A percentile compares a stretch with the other conserved stretches of the same genome.
phyloP scores from a whole-genome alignment of 35 echinoderm and acorn worm species.

The Ophiothrix spiculata region DNA sequence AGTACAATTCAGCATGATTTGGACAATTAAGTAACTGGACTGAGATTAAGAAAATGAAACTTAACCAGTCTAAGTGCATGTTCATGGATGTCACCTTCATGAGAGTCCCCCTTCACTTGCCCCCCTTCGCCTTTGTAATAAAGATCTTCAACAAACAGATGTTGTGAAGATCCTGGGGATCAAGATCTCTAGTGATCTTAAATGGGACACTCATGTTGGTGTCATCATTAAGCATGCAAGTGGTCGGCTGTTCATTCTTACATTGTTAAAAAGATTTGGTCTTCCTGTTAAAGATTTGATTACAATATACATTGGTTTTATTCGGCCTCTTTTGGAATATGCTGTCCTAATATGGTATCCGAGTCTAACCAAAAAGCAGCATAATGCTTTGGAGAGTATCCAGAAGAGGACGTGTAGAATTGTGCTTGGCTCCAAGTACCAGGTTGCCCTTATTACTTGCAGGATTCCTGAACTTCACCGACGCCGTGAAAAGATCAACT shows the following conservation, averaged over 20 bases:
- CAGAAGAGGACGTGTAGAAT: conserved; percentile 34
- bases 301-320: conserved; percentile 30
- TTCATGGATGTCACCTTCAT: conserved; percentile 19
- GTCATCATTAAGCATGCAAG: conserved; percentile 9
- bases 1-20: not conserved
- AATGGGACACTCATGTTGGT: conserved; percentile 27
- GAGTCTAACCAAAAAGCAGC: conserved; percentile 15
- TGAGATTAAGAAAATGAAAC: not conserved
- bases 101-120: not conserved
- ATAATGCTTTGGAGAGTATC: no score
- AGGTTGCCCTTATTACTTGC: not conserved
- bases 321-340: conserved; percentile 25
- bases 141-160: not conserved
- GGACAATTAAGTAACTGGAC: not conserved
- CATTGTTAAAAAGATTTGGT: not conserved
- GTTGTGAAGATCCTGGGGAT: conserved; percentile 23
- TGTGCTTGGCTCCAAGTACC: conserved; percentile 7
- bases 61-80: conserved; percentile 21
- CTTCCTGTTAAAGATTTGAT: not conserved
- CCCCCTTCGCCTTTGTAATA: not conserved
- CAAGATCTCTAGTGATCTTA: conserved; percentile 16
- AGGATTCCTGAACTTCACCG: not conserved
- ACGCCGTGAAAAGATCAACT: not conserved
- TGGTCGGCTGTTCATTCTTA: conserved; percentile 16
- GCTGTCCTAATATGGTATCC: conserved; percentile 37